phyloP scores from a whole-genome alignment of 2,888 invertebrate species.

The Calameuta pallipes region DNA sequence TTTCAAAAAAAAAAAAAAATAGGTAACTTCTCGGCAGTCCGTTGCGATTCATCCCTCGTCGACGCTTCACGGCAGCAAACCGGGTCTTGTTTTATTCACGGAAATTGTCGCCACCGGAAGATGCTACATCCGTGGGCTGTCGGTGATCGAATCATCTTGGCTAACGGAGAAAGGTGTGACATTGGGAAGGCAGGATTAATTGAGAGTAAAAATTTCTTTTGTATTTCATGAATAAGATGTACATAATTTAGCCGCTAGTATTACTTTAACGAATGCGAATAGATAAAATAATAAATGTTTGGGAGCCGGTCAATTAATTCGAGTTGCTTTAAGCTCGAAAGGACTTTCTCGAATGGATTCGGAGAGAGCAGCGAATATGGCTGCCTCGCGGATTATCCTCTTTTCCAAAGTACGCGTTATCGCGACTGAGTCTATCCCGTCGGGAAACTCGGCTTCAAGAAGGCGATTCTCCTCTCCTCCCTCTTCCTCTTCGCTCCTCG shows the following conservation, averaged over 20 bases:
- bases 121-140: slow-evolving; percentile 82
- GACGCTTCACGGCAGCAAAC: slow-evolving; percentile 77
- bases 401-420: neutral
- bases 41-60: slow-evolving; percentile 89
- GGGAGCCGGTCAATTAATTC: neutral
- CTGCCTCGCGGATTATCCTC: neutral
- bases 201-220: neutral
- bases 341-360: neutral
- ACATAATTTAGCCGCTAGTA: neutral
- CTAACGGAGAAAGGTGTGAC: slow-evolving; percentile 69
- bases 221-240: neutral
- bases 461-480: neutral
- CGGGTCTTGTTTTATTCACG: slow-evolving; percentile 82
- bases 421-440: neutral
- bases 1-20: slow-evolving; percentile 30
- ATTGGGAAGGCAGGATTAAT: slow-evolving; percentile 34
- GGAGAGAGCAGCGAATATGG: neutral
- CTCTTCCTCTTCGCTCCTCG: neutral
- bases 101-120: slow-evolving; percentile 90
- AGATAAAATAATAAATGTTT: neutral
- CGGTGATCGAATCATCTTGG: slow-evolving; percentile 86
- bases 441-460: slow-evolving; percentile 12
- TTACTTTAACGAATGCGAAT: neutral
- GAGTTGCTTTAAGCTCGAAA: neutral
- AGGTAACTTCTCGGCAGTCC: slow-evolving; percentile 74